A percentile compares a stretch with the other conserved stretches of the same genome.
phyloP scores from a whole-genome alignment of 1,140 invertebrate genomes.

The Campoletis sonorensis region DNA sequence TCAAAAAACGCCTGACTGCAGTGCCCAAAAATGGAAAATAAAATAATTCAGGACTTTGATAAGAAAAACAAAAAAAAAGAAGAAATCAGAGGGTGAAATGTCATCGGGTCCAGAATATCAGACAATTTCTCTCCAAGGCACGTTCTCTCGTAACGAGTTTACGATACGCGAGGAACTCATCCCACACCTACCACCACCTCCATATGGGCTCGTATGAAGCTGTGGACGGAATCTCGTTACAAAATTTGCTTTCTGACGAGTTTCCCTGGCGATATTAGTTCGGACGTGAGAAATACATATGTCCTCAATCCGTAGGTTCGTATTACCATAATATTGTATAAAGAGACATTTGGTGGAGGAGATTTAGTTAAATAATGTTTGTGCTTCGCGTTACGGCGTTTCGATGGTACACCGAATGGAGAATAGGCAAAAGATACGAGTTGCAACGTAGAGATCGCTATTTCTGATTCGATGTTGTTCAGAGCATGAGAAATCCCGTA shows the following conservation, averaged over 20 bases:
- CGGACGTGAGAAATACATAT: neutral
- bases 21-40: too few relatives aligned
- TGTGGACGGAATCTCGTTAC: conserved; percentile 5
- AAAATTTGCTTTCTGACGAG: conserved; percentile 23
- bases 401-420: too few relatives aligned
- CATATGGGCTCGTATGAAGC: neutral
- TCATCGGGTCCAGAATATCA: neutral
- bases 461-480: too few relatives aligned
- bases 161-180: conserved; percentile 10
- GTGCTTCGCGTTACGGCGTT: too few relatives aligned
- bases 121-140: conserved; percentile 13
- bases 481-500: too few relatives aligned
- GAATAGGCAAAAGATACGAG: too few relatives aligned
- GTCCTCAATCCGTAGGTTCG: neutral
- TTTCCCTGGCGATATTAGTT: neutral
- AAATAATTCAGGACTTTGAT: too few relatives aligned
- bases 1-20: too few relatives aligned
- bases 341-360: neutral
- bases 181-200: neutral
- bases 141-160: conserved; percentile 16
- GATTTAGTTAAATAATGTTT: too few relatives aligned
- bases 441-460: too few relatives aligned
- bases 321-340: neutral
- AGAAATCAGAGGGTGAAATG: too few relatives aligned
- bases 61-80: too few relatives aligned